Base-by-base conservation (phyloP, 53 echinoderm and acorn worm species). In the Mesocentrotus franciscanus region DNA sequence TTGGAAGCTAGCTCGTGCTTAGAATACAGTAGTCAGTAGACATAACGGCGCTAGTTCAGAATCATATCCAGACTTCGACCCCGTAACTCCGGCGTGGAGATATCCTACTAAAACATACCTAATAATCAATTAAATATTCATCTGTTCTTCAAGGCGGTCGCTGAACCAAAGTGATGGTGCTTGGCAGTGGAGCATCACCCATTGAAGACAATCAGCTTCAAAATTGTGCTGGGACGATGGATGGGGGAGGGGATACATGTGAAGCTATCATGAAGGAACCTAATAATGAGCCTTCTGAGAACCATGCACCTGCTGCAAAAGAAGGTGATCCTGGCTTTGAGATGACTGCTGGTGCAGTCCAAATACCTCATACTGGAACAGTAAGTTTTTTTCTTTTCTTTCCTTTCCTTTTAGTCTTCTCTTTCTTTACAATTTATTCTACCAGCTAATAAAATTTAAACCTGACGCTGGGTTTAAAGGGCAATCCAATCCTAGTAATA, bases 311-410 rank as follows among this genome's bases (percentile, higher is more conserved):
- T 91, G 66, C 35, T 20, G 14, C 20, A 66, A 91, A 9, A 22
- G 66, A 91, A 90, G 61, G 49, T 24, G 85, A 70, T 26, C 87
- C 58, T 56, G 96, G 96, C 4, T 96, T 96, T 72, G 96, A 96
- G 71, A 85, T 93, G 49, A 96, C 96, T 55, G 89, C 96, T 55
- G 96, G 96, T 36, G 85, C 96, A 20, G 89, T 96, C 10, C 20
- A 49, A 13, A 36, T 96, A 34, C 96, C 96, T 59, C 94, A 96
- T 71, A 94, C 71, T 39, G 96, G 84, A 94, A 60, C 85, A 33
- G 96, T 96, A 68, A 85, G 93, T 93, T 57, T 7, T 20, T 42
- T 55, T 12, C 30, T 30, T 13, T 4, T 32, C 1, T 49, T 20
- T 20, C 49, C 10, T 74, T 74, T 75, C 8, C 5, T 10, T 75